phyloP scores from a whole-genome alignment of 2,797 vertebrate species.

The Oreortyx pictus region DNA sequence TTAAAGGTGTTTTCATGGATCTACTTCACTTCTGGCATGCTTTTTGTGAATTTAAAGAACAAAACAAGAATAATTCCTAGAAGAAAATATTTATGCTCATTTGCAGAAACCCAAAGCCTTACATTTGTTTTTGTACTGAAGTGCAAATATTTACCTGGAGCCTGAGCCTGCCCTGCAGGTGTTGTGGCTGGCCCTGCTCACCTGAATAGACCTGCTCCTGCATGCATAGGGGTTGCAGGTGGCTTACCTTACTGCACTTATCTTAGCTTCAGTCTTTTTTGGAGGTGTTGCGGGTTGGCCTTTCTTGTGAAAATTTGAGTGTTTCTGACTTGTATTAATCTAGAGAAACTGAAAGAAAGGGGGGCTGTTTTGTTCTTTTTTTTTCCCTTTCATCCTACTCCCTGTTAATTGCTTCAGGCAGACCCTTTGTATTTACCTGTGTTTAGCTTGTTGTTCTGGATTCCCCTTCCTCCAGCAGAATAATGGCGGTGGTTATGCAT shows the following conservation, averaged over 20 bases:
- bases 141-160: slow-evolving; percentile 11
- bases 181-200: not conserved
- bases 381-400: not conserved
- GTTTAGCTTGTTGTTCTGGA: not conserved
- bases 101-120: not conserved
- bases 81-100: slow-evolving; percentile 35
- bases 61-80: not conserved
- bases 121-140: slow-evolving; percentile 42
- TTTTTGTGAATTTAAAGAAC: not conserved
- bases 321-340: not conserved
- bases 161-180: slow-evolving; percentile 1
- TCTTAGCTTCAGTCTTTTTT: not conserved
- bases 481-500: rapidly evolving
- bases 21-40: not conserved
- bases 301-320: not conserved
- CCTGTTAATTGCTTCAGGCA: not conserved
- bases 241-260: not conserved
- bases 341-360: not conserved
- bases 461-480: not conserved
- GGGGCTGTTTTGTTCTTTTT: not conserved
- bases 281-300: rapidly evolving
- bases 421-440: not conserved
- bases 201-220: not conserved
- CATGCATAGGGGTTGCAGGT: rapidly evolving
- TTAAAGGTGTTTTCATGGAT: not conserved